A percentile compares a stretch with the other conserved stretches of the same genome.
Conservation (phyloP, 2,797 vertebrate genomes). For the Denticeps clupeoides region DNA sequence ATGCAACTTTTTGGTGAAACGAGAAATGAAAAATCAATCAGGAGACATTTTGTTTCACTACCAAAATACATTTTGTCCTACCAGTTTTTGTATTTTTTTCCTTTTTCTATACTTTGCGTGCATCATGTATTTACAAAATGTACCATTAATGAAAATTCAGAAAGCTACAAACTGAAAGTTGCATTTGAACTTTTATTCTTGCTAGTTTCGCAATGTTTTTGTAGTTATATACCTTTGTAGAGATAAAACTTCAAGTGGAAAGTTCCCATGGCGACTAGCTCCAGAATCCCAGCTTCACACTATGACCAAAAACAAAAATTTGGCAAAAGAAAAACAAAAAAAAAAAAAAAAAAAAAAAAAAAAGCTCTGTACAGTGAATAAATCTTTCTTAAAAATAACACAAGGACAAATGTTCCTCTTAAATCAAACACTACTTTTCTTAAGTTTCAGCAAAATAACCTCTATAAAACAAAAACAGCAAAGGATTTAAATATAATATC, state of each 20-base stretch:
- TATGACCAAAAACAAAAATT: conserved; percentile 86
- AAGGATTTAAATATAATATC: conserved; percentile 99
- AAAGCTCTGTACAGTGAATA: conserved; percentile 82
- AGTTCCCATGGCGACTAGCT: conserved; percentile 83
- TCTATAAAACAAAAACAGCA: conserved; percentile 99
- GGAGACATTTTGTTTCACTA: conserved; percentile 4
- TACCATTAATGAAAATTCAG: conserved; percentile 61
- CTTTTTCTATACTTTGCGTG: conserved; percentile 20
- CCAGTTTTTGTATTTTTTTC: conserved; percentile 1
- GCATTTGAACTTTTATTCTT: conserved; percentile 40
- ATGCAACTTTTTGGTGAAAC: neutral
- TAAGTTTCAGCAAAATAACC: conserved; percentile 99
- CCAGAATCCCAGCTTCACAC: conserved; percentile 80
- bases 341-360: conserved; percentile 71
- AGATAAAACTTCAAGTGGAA: conserved; percentile 82
- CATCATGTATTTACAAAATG: conserved; percentile 53
- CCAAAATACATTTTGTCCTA: neutral
- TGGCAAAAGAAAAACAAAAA: no score
- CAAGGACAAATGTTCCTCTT: conserved; percentile 99
- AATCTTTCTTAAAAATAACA: conserved; percentile 74
- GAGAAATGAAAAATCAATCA: neutral
- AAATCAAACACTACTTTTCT: conserved; percentile 99
- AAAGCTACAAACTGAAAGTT: conserved; percentile 62
- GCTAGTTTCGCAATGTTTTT: conserved; percentile 30
- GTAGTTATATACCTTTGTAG: conserved; percentile 85